A percentile compares a stretch with the other conserved stretches of the same genome.
phyloP scores from a whole-genome alignment of 2,113 vertebrate genomes.

The Mola mola region DNA sequence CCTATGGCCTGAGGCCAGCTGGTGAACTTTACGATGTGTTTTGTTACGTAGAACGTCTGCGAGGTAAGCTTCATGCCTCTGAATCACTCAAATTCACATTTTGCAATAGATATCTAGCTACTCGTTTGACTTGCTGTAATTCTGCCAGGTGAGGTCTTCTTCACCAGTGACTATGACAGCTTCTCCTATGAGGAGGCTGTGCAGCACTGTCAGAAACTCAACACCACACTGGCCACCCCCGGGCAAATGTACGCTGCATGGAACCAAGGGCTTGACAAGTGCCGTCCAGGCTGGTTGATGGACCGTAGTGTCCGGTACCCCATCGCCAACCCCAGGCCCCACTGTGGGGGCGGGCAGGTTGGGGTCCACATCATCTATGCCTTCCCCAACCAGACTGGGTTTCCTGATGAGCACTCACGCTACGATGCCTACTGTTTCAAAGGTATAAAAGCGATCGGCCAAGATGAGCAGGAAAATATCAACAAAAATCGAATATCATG shows the following conservation, averaged over 20 bases:
- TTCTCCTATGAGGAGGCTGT: constrained; percentile 90
- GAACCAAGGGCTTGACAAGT: constrained; percentile 90
- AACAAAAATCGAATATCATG: too few species aligned
- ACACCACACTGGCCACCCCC: constrained; percentile 88
- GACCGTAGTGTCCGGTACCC: constrained; percentile 93
- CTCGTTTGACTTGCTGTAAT: constrained; percentile 33
- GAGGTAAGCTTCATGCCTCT: constrained; percentile 74
- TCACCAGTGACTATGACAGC: constrained; percentile 84
- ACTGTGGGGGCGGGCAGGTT: constrained; percentile 86
- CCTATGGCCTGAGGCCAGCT: constrained; percentile 86
- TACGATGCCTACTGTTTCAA: constrained; percentile 93
- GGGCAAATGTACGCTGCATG: constrained; percentile 91
- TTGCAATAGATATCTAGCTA: neutral
- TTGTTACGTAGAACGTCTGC: constrained; percentile 88
- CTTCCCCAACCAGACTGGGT: constrained; percentile 89
- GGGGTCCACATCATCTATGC: constrained; percentile 90
- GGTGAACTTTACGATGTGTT: constrained; percentile 91
- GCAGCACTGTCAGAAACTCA: constrained; percentile 86
- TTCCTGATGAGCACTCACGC: constrained; percentile 85
- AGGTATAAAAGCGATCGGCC: constrained; percentile 75
- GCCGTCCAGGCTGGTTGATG: constrained; percentile 90
- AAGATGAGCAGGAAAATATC: neutral
- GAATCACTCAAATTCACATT: neutral
- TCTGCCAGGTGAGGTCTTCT: constrained; percentile 90
- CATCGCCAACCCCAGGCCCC: constrained; percentile 81